phyloP scores from a whole-genome alignment of 2,888 invertebrate species.

The Leucozona laternaria region DNA sequence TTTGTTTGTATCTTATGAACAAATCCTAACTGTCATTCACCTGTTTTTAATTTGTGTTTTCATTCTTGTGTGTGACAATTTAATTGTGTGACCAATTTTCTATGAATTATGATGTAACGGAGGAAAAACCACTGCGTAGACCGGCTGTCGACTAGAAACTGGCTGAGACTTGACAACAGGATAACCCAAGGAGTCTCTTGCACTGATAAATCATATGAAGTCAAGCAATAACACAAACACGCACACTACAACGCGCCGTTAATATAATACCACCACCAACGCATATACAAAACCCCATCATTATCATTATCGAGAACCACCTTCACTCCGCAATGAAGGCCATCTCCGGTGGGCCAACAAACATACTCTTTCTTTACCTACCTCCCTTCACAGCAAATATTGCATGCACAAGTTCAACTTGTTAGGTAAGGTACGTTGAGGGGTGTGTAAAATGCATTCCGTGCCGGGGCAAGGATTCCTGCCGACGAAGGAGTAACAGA shows the following conservation, averaged over 20 bases:
- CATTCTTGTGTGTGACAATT: constrained; percentile 19
- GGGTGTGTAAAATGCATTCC: constrained; percentile 56
- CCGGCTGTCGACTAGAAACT: constrained; percentile 82
- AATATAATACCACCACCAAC: constrained; percentile 36
- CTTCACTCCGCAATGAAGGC: constrained; percentile 71
- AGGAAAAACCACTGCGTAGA: constrained; percentile 80
- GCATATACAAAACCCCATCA: constrained; percentile 42
- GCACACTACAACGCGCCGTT: constrained; percentile 31
- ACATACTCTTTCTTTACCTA: constrained; percentile 5
- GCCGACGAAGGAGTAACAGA: constrained; percentile 48
- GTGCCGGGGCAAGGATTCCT: constrained; percentile 24
- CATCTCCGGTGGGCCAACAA: constrained; percentile 70
- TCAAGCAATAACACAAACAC: constrained; percentile 21
- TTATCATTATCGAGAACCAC: constrained; percentile 57
- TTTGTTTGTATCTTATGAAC: not conserved
- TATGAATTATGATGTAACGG: constrained; percentile 61
- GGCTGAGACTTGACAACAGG: constrained; percentile 81
- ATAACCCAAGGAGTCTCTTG: constrained; percentile 82
- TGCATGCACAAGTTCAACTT: constrained; percentile 54
- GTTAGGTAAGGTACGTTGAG: constrained; percentile 29
- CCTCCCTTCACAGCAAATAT: constrained; percentile 50
- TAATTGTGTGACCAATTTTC: constrained; percentile 44
- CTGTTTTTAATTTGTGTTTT: constrained; percentile 24
- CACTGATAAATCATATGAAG: constrained; percentile 68
- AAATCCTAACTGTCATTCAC: constrained; percentile 41